Percentiles rank a stretch among this genome's conserved stretches.
phyloP scores from a whole-genome alignment of 2,888 invertebrate species.

The Cheilosia pagana region DNA sequence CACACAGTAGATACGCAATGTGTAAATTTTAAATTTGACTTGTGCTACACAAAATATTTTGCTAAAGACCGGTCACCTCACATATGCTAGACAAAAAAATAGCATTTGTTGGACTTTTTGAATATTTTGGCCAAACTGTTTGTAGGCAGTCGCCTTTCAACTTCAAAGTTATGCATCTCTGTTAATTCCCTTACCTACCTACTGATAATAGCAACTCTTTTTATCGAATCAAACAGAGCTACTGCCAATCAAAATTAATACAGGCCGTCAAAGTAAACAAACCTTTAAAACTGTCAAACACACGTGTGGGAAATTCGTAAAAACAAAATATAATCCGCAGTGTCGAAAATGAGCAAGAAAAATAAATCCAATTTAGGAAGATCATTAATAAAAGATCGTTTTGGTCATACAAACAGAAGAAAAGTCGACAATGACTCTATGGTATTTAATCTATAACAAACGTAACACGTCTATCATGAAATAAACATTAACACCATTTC shows the following conservation, averaged over 20 bases:
- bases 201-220: background rate
- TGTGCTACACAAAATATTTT: too few relatives aligned
- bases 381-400: conserved; percentile 90
- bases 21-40: too few relatives aligned
- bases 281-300: conserved; percentile 15
- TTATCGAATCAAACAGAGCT: conserved; percentile 18
- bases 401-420: conserved; percentile 87
- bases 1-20: too few relatives aligned
- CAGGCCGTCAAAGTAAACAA: background rate
- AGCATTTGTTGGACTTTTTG: too few relatives aligned
- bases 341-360: conserved; percentile 88
- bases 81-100: too few relatives aligned
- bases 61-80: too few relatives aligned
- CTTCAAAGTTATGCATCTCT: too few relatives aligned
- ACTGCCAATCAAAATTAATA: background rate
- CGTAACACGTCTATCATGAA: background rate
- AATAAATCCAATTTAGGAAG: conserved; percentile 87
- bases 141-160: too few relatives aligned
- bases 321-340: conserved; percentile 11
- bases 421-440: conserved; percentile 89
- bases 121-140: too few relatives aligned
- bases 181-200: too few relatives aligned
- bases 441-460: conserved; percentile 84
- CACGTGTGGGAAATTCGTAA: conserved; percentile 31
- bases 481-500: background rate